phyloP scores from a whole-genome alignment of 1,140 invertebrate species.

The Saccostrea cuccullata region DNA sequence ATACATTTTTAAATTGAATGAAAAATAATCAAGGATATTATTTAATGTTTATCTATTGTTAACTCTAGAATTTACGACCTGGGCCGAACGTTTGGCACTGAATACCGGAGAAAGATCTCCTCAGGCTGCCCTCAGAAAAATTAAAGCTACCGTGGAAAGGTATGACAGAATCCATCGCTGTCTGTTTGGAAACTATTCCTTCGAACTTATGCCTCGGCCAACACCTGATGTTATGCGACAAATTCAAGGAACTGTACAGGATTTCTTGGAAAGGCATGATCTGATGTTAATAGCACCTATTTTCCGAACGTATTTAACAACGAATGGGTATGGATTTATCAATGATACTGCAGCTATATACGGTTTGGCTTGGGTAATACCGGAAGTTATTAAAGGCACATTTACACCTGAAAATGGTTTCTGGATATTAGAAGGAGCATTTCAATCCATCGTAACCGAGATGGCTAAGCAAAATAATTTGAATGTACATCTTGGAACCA shows the following conservation, averaged over 20 bases:
- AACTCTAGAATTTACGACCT: neutral
- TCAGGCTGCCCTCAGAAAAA: neutral
- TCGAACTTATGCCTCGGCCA: too few relatives aligned
- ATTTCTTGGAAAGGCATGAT: too few relatives aligned
- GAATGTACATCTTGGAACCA: neutral
- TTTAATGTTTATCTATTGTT: neutral
- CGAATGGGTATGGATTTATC: slow-evolving; percentile 29
- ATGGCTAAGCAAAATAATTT: neutral
- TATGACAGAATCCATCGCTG: too few relatives aligned
- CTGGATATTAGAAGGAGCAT: neutral
- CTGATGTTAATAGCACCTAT: too few relatives aligned
- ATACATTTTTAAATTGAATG: too few relatives aligned
- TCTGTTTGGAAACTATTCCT: too few relatives aligned
- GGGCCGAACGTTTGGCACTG: neutral
- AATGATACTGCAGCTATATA: slow-evolving; percentile 40
- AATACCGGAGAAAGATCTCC: neutral
- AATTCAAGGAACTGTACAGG: too few relatives aligned
- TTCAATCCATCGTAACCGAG: slow-evolving; percentile 13
- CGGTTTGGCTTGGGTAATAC: slow-evolving; percentile 15
- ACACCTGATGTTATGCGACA: too few relatives aligned
- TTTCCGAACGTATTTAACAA: too few relatives aligned
- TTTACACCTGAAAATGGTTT: neutral
- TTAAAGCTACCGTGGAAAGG: too few relatives aligned
- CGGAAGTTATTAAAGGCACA: neutral
- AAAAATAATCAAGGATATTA: too few relatives aligned